Evolutionary conservation across 2,888 invertebrate species (phyloP).

Genomic region (Trichacis sp.): DNA sequence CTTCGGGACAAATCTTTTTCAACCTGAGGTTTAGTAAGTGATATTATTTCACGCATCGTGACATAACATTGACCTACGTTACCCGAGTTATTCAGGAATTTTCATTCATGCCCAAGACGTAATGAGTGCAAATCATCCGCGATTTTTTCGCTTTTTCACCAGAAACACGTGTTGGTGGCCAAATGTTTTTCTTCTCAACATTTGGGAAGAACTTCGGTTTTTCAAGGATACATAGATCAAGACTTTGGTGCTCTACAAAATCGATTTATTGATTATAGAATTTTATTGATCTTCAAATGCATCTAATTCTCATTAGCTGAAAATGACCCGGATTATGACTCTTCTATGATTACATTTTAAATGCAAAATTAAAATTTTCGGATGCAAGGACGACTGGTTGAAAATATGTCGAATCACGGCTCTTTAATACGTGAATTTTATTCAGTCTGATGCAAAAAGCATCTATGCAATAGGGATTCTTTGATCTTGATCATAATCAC

Average conservation of each 20-base stretch:
- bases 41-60: slow-evolving; percentile 16
- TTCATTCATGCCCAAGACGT: slow-evolving; percentile 47
- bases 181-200: not conserved
- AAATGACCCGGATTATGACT: too few relatives aligned
- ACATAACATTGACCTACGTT: slow-evolving; percentile 42
- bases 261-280: too few relatives aligned
- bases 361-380: too few relatives aligned
- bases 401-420: too few relatives aligned
- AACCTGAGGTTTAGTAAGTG: not conserved
- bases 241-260: too few relatives aligned
- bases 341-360: too few relatives aligned
- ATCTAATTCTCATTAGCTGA: too few relatives aligned
- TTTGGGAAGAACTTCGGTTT: not conserved
- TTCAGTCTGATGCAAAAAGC: slow-evolving; percentile 5
- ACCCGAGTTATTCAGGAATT: slow-evolving; percentile 50
- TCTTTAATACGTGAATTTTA: too few relatives aligned
- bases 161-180: slow-evolving; percentile 28
- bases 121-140: not conserved
- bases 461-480: slow-evolving; percentile 37
- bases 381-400: too few relatives aligned
- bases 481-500: slow-evolving; percentile 50
- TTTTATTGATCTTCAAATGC: too few relatives aligned
- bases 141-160: slow-evolving; percentile 26
- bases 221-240: not conserved
- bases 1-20: too few relatives aligned